These are phyloP conservation scores for Holotrichia oblita DNA, from an alignment of 1,140 invertebrate species.

Conservation along the genomic window DNA sequence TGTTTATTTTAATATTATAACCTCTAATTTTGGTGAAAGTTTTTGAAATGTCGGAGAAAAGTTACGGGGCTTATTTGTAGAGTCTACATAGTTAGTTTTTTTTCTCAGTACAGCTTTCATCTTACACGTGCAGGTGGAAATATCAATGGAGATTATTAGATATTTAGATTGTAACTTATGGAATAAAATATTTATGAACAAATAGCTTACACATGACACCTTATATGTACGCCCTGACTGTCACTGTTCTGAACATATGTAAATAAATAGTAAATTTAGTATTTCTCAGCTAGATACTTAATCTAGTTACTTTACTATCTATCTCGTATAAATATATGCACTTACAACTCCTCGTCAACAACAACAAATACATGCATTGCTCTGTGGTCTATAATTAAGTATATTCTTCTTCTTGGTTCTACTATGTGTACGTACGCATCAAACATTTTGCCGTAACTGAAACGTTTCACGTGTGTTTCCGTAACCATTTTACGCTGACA, in stretches of 20 bases:
- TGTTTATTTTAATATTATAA: constrained; percentile 33
- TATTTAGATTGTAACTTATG: not conserved
- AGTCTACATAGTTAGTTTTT: not conserved
- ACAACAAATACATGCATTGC: too few species aligned
- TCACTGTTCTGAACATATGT: too few species aligned
- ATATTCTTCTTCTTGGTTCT: too few species aligned
- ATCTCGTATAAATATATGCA: too few species aligned
- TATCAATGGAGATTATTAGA: not conserved
- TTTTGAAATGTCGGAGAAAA: constrained; percentile 20
- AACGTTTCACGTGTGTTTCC: not conserved
- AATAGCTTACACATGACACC: not conserved
- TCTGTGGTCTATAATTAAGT: too few species aligned
- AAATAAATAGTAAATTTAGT: too few species aligned
- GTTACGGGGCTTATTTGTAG: constrained; percentile 6
- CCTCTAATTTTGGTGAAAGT: constrained; percentile 33
- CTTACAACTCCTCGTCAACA: too few species aligned
- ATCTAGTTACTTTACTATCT: too few species aligned
- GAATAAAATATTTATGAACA: not conserved
- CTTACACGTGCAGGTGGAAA: not conserved
- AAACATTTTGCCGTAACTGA: not conserved
- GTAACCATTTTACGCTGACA: constrained; percentile 4
- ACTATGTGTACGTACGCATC: too few species aligned
- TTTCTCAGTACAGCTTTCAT: not conserved
- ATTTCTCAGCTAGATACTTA: too few species aligned
- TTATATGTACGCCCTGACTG: too few species aligned